Evolutionary conservation across 2,888 invertebrate genomes (phyloP), one percentile per base, ranked within the genome.

Genomic region (Cerastis leucographa): DNA sequence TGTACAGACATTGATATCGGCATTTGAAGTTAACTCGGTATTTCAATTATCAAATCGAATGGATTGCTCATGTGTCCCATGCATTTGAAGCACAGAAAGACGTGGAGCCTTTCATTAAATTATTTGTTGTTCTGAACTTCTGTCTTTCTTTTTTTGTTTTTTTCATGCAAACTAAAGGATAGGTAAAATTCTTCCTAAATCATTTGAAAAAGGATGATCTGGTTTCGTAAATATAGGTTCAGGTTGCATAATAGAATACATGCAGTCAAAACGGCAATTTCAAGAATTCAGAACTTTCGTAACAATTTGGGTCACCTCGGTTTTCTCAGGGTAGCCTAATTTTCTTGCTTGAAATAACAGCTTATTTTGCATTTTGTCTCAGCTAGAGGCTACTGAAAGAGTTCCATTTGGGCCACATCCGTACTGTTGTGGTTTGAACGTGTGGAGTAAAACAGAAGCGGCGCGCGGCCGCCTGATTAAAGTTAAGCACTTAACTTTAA

Each of bases 321-420:
- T 14, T 25, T 49, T 22, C 19, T 4, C 2, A 17, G 12, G 17
- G 19, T 14, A 44, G 12, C 46, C 11, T n/a, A 14, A 54, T 29
- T 29, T 29, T 46, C 12, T 49, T n/a, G 14, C 29, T 78, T 19
- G n/a, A 46, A 51, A 40, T 62, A 29, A 4, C 35, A 46, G 64
- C 9, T 44, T 78, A 56, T 49, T 51, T 66, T 29, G 29, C 29
- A 59, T 25, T 7, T 7, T 54, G 25, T 44, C 22, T 29, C n/a
- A 56, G 64, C 46, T 51, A 51, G 9, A 76, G 14, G 17, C 61
- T 11, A 22, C 78, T 46, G 54, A 49, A 71, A 71, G 64, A 71
- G 29, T 49, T 71, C 29, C n/a, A 56, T 65, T 78, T 49, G 19
- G 44, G 49, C 42, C 14, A 51, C 11, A 44, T 29, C 17, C 29